Evolutionary conservation across 1,140 invertebrate species (phyloP), one percentile per base, ranked within the genome.

Genomic region (Laupala kohalensis): DNA sequence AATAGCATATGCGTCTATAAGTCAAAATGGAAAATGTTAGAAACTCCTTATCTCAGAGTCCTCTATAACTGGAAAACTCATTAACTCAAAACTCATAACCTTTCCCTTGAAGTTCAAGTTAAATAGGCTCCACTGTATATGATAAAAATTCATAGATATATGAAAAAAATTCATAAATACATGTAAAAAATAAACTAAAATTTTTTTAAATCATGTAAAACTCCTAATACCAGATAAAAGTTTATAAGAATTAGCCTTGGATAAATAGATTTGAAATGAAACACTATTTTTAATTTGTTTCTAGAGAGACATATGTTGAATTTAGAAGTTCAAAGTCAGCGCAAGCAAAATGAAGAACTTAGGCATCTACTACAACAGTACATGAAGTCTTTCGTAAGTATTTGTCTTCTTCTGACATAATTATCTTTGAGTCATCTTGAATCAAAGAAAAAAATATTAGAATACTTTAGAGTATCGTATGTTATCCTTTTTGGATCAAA

Each of bases 291-390:
- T 66, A n/a, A 5, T 63, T 69, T 69, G 5, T 53, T 69, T 75
- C 53, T 29, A 76, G 81, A 85, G 73, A 77, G 85, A 9, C 78
- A 83, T n/a, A 78, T 80, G 67, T 78, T 86, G 25, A 82, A 81
- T 67, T 74, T 66, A 0, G 83, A 86, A 72, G 83, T 80, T 0
- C 77, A 83, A 64, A 78, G 77, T 37, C 71, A 86, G 23, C 80
- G 79, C n/a, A 79, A 77, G 72, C 85, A 86, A 76, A 87, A 87
- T 77, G 72, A 76, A 4, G 85, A 87, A 74, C 75, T 87, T 26
- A 79, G 81, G 67, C 80, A 81, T 73, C 77, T 86, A 24, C 76
- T 86, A 25, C 76, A 77, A 72, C 77, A 73, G 27, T 78, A 82
- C 29, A 75, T 72, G 13, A 24, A 64, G 64, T 23, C 30, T 6